These are phyloP conservation scores for Gavialis gangeticus DNA, from an alignment of 2,113 vertebrate species.

Conservation along the genomic window DNA sequence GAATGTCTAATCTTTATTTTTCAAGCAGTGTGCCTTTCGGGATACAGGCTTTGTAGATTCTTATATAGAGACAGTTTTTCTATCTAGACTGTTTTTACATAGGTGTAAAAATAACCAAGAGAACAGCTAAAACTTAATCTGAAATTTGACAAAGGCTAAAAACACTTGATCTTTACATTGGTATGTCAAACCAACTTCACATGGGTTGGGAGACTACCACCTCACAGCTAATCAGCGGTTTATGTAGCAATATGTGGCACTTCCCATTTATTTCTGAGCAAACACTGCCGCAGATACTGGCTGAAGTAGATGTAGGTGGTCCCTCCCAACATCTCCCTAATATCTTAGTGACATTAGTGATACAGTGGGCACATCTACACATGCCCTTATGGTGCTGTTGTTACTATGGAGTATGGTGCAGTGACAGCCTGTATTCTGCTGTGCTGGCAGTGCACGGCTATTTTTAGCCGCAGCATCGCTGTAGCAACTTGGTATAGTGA, in stretches of 20 bases:
- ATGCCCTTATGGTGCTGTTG: too few species aligned
- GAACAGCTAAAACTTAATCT: background rate
- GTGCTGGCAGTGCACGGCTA: too few species aligned
- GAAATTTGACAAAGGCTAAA: background rate
- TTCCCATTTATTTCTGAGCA: slow-evolving; percentile 36
- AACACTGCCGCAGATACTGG: background rate
- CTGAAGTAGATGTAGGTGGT: slow-evolving; percentile 17
- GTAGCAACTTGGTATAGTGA: too few species aligned
- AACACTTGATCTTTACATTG: background rate
- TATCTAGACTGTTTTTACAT: background rate
- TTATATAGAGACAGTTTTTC: background rate
- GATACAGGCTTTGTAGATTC: background rate
- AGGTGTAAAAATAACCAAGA: background rate
- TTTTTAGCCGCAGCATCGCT: too few species aligned
- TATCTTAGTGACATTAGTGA: background rate
- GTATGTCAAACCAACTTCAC: background rate
- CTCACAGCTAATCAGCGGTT: background rate
- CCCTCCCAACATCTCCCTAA: background rate
- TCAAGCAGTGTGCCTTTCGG: background rate
- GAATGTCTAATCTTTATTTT: background rate
- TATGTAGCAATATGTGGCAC: background rate
- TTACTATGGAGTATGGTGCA: too few species aligned
- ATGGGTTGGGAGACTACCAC: slow-evolving; percentile 10
- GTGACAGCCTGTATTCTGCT: too few species aligned
- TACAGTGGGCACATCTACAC: too few species aligned